Percentiles rank a stretch among this genome's conserved stretches.
phyloP scores from a whole-genome alignment of 2,888 invertebrate genomes.

The Neuroscelio doddi region DNA sequence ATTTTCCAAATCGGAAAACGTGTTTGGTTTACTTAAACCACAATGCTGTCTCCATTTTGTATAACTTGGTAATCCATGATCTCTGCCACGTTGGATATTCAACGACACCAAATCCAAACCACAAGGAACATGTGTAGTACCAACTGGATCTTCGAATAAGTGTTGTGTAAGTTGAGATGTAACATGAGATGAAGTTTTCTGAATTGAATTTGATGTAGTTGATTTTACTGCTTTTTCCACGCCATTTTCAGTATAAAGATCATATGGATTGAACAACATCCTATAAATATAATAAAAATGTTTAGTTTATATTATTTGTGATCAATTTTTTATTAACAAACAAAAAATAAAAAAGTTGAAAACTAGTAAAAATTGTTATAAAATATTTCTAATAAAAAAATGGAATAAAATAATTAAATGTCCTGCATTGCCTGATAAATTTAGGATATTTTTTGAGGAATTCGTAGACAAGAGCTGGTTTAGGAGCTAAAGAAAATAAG shows the following conservation, averaged over 20 bases:
- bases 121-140: constrained; percentile 73
- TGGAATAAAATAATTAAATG: too few species aligned
- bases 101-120: constrained; percentile 90
- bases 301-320: background rate
- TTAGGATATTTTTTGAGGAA: too few species aligned
- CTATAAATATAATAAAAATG: constrained; percentile 59
- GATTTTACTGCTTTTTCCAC: constrained; percentile 79
- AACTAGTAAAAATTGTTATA: background rate
- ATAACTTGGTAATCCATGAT: constrained; percentile 89
- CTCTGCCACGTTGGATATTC: constrained; percentile 91
- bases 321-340: constrained; percentile 1
- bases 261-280: constrained; percentile 87
- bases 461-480: too few species aligned
- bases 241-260: constrained; percentile 77
- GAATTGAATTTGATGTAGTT: constrained; percentile 72
- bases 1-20: constrained; percentile 78
- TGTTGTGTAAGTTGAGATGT: constrained; percentile 76
- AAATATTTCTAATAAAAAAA: too few species aligned
- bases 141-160: constrained; percentile 76
- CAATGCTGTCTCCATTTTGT: constrained; percentile 85
- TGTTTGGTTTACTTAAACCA: constrained; percentile 76
- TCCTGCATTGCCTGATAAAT: too few species aligned
- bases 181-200: constrained; percentile 67
- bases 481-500: too few species aligned
- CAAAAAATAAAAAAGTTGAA: background rate